phyloP scores from a whole-genome alignment of 37 sponge, comb jelly and placozoan species.

The Corticium candelabrum region DNA sequence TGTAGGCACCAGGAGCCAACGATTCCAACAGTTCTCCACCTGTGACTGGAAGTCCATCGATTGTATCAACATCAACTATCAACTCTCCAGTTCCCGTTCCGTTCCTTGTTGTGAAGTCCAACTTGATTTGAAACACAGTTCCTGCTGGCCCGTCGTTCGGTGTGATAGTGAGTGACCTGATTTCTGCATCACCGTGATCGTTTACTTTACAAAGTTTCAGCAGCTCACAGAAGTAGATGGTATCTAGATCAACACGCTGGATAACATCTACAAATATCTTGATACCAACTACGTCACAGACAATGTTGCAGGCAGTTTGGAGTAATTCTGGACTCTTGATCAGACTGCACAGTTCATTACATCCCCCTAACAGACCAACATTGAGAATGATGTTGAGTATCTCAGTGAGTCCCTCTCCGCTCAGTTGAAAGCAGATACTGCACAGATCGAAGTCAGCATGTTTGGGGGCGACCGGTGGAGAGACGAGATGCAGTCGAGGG shows the following conservation, averaged over 20 bases:
- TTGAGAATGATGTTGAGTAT: constrained; percentile 65
- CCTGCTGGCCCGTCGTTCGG: too few species aligned
- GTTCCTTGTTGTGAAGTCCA: constrained; percentile 34
- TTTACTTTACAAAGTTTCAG: constrained; percentile 41
- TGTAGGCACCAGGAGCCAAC: constrained; percentile 36
- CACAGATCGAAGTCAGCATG: constrained; percentile 36
- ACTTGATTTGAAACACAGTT: constrained; percentile 33
- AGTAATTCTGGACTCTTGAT: too few species aligned
- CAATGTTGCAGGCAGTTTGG: constrained; percentile 58
- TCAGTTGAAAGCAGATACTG: constrained; percentile 41
- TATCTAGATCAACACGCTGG: constrained; percentile 76
- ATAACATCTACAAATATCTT: constrained; percentile 62
- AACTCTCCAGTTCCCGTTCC: constrained; percentile 85
- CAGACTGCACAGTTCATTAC: too few species aligned
- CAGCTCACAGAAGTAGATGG: constrained; percentile 85
- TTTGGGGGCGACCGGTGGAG: too few species aligned
- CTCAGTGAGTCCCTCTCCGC: constrained; percentile 42
- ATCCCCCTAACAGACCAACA: too few species aligned
- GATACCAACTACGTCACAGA: constrained; percentile 64
- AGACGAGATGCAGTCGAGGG: too few species aligned
- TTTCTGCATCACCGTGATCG: constrained; percentile 70
- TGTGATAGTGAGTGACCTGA: constrained; percentile 32
- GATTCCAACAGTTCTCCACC: too few species aligned
- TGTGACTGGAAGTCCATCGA: constrained; percentile 66
- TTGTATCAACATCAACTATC: constrained; percentile 38